Base-by-base conservation (phyloP, 2,888 invertebrate genomes). In the Capitulum mitella region DNA sequence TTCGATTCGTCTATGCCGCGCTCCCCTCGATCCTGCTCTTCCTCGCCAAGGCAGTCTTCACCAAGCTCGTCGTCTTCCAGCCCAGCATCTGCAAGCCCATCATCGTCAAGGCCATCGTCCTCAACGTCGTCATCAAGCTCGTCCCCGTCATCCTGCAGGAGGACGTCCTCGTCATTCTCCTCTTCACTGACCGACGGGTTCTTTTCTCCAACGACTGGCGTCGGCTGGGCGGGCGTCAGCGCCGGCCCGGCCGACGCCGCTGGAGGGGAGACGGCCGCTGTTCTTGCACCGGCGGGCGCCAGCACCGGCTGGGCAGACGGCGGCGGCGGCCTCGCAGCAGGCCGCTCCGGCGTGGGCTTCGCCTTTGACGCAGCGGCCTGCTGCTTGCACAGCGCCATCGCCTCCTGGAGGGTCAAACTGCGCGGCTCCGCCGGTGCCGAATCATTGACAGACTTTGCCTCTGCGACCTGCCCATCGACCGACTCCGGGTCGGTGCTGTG, bases 381-480 rank as follows among this genome's bases (percentile, higher is more conserved):
- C 40, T 26, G 70, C 10, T 22, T 37, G 70, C 70, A 70, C 26
- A 70, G 26, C 26, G 37, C 40, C 70, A 70, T 70, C 2, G 70
- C 70, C 40, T 70, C 37, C 70, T 70, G 70, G 22, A 70, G 70
- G 8, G 37, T 70, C 26, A 70, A 40, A 26, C 70, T 70, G 70
- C 70, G 70, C 10, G 70, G 70, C 10, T 70, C 37, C n/a, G 43
- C 43, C 43, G 6, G 5, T 5, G 5, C 43, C 43, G 43, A 8
- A 5, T 43, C 43, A 43, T 12, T 12, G 43, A 43, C 43, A 5
- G 43, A 43, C 6, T 43, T 12, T 5, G 43, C 43, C 43, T 5
- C 43, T 12, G 12, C 43, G 43, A 12, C 43, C 43, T 12, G 43
- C 43, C 43, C 43, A 43, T 12, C 43, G 12, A 12, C 43, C 12